Base-by-base conservation (phyloP, 1,140 invertebrate genomes). In the Sinonovacula constricta region DNA sequence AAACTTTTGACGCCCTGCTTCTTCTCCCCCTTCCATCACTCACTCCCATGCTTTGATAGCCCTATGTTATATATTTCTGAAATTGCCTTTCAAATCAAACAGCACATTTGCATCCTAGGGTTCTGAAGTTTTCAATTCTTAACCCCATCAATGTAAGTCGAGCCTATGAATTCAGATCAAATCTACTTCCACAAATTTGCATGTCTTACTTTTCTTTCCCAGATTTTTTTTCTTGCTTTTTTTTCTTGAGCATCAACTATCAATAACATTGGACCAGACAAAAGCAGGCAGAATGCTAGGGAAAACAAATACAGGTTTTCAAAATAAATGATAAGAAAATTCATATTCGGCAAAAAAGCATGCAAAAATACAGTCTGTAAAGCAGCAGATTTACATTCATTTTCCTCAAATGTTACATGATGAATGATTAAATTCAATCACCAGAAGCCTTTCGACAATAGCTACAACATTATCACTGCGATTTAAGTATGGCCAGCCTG, bases 371-470 rank as follows among this genome's bases (percentile, higher is more conserved):
- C 72, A 65, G 63, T 53, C 62, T 65, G 49, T 49, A 67, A 76
- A 76, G 49, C 72, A 18, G 22, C 51, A 24, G 72, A 76, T 76
- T 67, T 76, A 60, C 60, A 76, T 76, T 76, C 60, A 76, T 76
- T 76, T 66, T 56, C 66, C 49, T 65, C 62, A 56, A 49, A 45
- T 62, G 60, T 67, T 57, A 45, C 60, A 36, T 30, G 62, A 66
- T 66, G 63, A 76, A 66, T 56, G 72, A 76, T 76, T 33, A 53
- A 7, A 66, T 76, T 76, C 72, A 76, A 76, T 76, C 67, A 76
- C 49, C 12, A 51, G 57, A n/a, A n/a, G n/a, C n/a, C n/a, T n/a
- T n/a, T n/a, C n/a, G n/a, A n/a, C n/a, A n/a, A n/a, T n/a, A n/a
- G n/a, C n/a, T n/a, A n/a, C n/a, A n/a, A n/a, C n/a, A n/a, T n/a